Evolutionary conservation across 1,140 invertebrate species (phyloP), one percentile per base, ranked within the genome.

Genomic region (Drosophila equinoxialis): DNA sequence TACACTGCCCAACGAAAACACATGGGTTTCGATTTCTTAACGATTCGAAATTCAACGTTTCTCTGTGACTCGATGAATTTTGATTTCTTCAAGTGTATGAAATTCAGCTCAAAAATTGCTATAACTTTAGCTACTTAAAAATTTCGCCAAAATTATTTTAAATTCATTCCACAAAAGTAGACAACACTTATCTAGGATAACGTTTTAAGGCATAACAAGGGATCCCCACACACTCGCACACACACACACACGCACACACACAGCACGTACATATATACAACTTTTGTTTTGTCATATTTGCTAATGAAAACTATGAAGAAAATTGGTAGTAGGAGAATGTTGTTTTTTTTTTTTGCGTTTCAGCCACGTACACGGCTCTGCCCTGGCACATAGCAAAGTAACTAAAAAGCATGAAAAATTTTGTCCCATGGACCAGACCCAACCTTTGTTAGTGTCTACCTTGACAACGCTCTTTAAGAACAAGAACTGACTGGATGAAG

Each of bases 341-440:
- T n/a, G 17, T 3, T 3, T 26, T 26, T 37, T 37, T 37, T 48
- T 48, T 48, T 48, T 7, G 54, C 55, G 62, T 48, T 60, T 64
- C 1, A 60, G 67, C 33, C 72, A 74, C 59, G 64, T 74, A 74
- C 66, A 74, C 75, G 68, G 55, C 30, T 30, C 64, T 63, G 63
- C 55, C 35, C 64, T 37, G 39, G 3, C 51, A 61, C 61, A 60
- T 61, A 57, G 64, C 26, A 26, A 39, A 33, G 70, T 76, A 70
- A 77, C 71, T 77, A 77, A 74, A 77, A 77, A 51, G 45, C 45
- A 51, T 8, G 45, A 51, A 51, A 20, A 51, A 23, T 51, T 51
- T 51, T 51, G 45, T 8, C 7, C 71, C 71, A 73, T 17, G n/a
- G n/a, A 14, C 30, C 7, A 68, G 72, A 20, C 58, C 11, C 17